Evolutionary conservation across 2,888 invertebrate species (phyloP).

Genomic region (Ectemnius continuus): DNA sequence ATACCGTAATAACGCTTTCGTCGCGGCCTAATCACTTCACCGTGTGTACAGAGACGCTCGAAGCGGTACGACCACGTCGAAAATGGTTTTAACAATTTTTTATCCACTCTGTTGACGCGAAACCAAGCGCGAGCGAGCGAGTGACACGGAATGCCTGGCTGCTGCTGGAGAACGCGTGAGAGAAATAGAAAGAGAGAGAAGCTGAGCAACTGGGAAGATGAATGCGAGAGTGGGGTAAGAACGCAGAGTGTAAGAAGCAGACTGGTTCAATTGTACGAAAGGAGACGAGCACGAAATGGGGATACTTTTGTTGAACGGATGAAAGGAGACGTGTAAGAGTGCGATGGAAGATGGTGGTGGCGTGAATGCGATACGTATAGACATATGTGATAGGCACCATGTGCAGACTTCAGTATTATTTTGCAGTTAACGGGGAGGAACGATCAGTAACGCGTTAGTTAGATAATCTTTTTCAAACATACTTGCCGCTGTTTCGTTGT

Average conservation of each 20-base stretch:
- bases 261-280: constrained; percentile 40
- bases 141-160: constrained; percentile 24
- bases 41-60: constrained; percentile 27
- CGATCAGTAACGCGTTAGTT: constrained; percentile 63
- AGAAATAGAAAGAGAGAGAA: not conserved
- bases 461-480: constrained; percentile 55
- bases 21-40: not conserved
- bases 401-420: constrained; percentile 78
- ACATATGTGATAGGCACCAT: constrained; percentile 78
- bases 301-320: constrained; percentile 1
- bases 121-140: constrained; percentile 30
- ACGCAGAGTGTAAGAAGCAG: constrained; percentile 1
- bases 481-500: constrained; percentile 65
- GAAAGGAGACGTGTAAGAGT: constrained; percentile 41
- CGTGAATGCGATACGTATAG: constrained; percentile 60
- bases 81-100: constrained; percentile 72
- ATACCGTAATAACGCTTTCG: constrained; percentile 2
- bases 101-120: constrained; percentile 70
- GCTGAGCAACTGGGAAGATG: not conserved
- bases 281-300: constrained; percentile 10
- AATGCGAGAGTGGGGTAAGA: not conserved
- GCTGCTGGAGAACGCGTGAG: not conserved
- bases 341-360: constrained; percentile 48
- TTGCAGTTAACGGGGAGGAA: constrained; percentile 70
- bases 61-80: constrained; percentile 63